Evolutionary conservation across 2,797 vertebrate species (phyloP).

Genomic region (Heliangelus exortis): DNA sequence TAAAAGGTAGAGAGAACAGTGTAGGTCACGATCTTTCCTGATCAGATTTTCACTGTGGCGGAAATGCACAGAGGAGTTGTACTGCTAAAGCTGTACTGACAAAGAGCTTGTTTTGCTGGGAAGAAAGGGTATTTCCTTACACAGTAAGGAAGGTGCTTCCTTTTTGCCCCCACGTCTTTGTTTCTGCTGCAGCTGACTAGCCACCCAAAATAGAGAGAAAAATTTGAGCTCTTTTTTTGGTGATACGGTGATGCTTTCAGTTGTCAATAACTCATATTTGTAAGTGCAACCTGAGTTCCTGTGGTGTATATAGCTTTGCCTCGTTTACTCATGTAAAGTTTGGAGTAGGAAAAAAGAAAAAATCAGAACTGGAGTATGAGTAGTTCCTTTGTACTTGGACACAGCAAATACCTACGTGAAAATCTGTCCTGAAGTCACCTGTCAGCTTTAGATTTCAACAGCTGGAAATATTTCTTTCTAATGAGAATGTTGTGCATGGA

Average conservation of each 20-base stretch:
- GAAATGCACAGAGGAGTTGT: neutral
- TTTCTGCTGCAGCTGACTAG: neutral
- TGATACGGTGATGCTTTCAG: neutral
- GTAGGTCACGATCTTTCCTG: neutral
- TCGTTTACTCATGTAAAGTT: neutral
- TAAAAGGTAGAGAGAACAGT: neutral
- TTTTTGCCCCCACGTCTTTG: neutral
- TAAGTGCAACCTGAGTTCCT: neutral
- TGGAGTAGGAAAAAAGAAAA: neutral
- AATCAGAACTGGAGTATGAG: neutral
- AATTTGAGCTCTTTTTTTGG: neutral
- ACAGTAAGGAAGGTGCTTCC: neutral
- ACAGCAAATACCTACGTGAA: neutral
- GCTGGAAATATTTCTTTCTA: neutral
- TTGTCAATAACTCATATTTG: neutral
- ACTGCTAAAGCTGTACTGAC: neutral
- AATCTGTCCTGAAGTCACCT: neutral
- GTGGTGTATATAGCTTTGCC: neutral
- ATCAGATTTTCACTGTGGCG: neutral
- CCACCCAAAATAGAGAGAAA: neutral
- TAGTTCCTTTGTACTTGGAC: neutral
- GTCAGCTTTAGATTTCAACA: neutral
- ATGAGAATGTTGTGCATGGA: neutral
- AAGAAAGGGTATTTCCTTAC: conserved; percentile 13
- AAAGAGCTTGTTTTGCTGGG: neutral